Conservation (phyloP, 2,888 invertebrate genomes). For the Nephrotoma guestfalica region DNA sequence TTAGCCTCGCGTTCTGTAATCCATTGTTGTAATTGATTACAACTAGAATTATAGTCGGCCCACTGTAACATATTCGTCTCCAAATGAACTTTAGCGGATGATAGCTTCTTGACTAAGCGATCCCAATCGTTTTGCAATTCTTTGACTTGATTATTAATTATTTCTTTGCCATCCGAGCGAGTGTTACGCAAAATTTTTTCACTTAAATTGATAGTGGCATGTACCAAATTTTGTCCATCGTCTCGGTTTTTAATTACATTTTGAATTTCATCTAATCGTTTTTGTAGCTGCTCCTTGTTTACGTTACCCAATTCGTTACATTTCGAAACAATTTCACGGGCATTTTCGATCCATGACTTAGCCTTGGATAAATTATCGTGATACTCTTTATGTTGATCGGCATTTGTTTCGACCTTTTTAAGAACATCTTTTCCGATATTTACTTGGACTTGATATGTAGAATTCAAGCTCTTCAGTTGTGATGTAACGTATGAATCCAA, state of each 20-base stretch:
- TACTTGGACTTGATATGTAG: slow-evolving; percentile 75
- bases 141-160: slow-evolving; percentile 72
- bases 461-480: slow-evolving; percentile 71
- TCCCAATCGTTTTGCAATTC: slow-evolving; percentile 90
- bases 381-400: slow-evolving; percentile 71
- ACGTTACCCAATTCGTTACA: slow-evolving; percentile 66
- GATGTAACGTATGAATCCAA: slow-evolving; percentile 78
- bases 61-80: slow-evolving; percentile 86
- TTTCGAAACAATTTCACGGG: slow-evolving; percentile 64
- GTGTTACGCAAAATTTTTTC: slow-evolving; percentile 82
- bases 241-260: slow-evolving; percentile 67
- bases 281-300: slow-evolving; percentile 70
- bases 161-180: slow-evolving; percentile 75
- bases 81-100: slow-evolving; percentile 77
- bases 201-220: slow-evolving; percentile 75
- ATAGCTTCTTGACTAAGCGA: slow-evolving; percentile 76
- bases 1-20: slow-evolving; percentile 86
- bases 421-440: slow-evolving; percentile 80
- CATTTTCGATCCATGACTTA: slow-evolving; percentile 73
- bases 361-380: slow-evolving; percentile 61
- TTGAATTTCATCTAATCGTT: slow-evolving; percentile 63
- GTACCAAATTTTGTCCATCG: slow-evolving; percentile 74
- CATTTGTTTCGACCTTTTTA: slow-evolving; percentile 79
- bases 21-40: slow-evolving; percentile 86
- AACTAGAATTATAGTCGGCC: slow-evolving; percentile 92